These are phyloP conservation scores for Corbicula japonica DNA, from an alignment of 2,888 invertebrate genomes.

Conservation along the genomic window DNA sequence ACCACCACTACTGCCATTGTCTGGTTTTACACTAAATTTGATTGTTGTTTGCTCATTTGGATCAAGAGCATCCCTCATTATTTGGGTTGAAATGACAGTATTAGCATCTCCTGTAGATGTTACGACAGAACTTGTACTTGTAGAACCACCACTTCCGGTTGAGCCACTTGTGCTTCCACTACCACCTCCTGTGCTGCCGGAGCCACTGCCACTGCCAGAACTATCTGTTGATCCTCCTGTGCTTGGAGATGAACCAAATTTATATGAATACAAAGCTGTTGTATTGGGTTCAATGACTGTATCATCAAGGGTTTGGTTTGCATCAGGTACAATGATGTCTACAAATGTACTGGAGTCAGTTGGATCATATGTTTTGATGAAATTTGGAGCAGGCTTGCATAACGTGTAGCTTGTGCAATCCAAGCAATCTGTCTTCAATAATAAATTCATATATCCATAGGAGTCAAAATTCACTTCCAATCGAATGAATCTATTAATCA, in stretches of 20 bases:
- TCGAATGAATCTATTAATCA: slow-evolving; percentile 8
- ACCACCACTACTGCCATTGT: slow-evolving; percentile 45
- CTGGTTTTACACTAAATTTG: slow-evolving; percentile 47
- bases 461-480: slow-evolving; percentile 31
- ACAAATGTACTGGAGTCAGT: slow-evolving; percentile 26
- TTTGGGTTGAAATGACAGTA: slow-evolving; percentile 35
- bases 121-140: not conserved
- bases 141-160: not conserved
- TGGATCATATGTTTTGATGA: slow-evolving; percentile 29
- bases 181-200: too few species aligned
- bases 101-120: slow-evolving; percentile 34
- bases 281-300: slow-evolving; percentile 45
- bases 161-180: not conserved
- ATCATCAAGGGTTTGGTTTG: slow-evolving; percentile 27
- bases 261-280: slow-evolving; percentile 28
- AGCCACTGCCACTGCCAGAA: not conserved
- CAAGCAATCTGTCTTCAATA: slow-evolving; percentile 43
- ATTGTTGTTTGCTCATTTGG: slow-evolving; percentile 35
- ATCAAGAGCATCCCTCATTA: slow-evolving; percentile 38
- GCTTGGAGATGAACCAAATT: slow-evolving; percentile 23
- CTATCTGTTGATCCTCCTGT: not conserved
- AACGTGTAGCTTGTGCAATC: slow-evolving; percentile 37
- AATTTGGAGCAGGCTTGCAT: slow-evolving; percentile 38
- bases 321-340: slow-evolving; percentile 32
- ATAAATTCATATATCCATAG: slow-evolving; percentile 34